phyloP scores from a whole-genome alignment of 1,140 invertebrate species.

The Archegozetes longisetosus region DNA sequence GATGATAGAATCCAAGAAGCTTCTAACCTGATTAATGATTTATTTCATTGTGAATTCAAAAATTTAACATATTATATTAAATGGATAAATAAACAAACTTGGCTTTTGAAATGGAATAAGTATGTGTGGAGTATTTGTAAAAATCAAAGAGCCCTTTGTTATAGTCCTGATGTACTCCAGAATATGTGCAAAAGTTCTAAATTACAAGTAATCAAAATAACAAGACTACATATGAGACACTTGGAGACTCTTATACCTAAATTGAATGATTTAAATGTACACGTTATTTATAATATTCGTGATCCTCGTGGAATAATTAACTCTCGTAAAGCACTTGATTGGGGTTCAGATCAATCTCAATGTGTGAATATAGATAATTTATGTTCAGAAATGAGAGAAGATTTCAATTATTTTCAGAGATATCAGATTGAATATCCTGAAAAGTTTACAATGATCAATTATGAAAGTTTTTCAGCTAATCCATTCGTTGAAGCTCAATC shows the following conservation, averaged over 20 bases:
- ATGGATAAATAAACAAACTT: slow-evolving; percentile 18
- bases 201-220: slow-evolving; percentile 19
- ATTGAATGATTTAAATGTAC: slow-evolving; percentile 28
- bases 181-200: slow-evolving; percentile 15
- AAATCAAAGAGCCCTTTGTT: slow-evolving; percentile 16
- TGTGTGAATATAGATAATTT: slow-evolving; percentile 56
- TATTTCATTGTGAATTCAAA: slow-evolving; percentile 19
- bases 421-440: too few relatives aligned
- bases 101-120: slow-evolving; percentile 18
- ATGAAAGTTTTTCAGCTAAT: too few relatives aligned
- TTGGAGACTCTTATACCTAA: slow-evolving; percentile 12
- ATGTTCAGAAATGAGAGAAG: slow-evolving; percentile 62
- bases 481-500: too few relatives aligned
- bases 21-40: slow-evolving; percentile 11
- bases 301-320: slow-evolving; percentile 76
- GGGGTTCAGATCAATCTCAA: slow-evolving; percentile 57
- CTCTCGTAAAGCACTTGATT: slow-evolving; percentile 60
- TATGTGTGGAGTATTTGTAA: slow-evolving; percentile 20
- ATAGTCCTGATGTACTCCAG: slow-evolving; percentile 12
- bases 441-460: too few relatives aligned
- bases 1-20: slow-evolving; percentile 12
- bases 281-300: slow-evolving; percentile 55
- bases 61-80: slow-evolving; percentile 10
- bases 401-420: slow-evolving; percentile 40
- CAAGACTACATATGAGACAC: slow-evolving; percentile 13